Evolutionary conservation across 2,888 invertebrate species (phyloP), one percentile per base, ranked within the genome.

Genomic region (Bibio marci): DNA sequence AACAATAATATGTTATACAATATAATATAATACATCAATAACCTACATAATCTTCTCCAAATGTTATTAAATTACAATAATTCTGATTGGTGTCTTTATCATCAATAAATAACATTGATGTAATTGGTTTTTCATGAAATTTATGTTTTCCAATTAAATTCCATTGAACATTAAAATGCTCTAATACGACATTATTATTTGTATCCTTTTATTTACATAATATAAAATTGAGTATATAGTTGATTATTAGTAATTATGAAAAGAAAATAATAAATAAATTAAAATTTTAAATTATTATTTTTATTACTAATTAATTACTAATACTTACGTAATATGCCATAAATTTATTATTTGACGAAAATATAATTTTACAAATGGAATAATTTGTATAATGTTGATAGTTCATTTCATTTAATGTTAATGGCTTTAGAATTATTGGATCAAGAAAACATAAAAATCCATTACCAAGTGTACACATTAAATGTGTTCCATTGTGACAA

Each of bases 391-490:
- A 8, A 6, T 8, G 22, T 22, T 22, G 22, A 22, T 22, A 22
- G 8, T 22, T 4, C 5, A 4, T 6, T 22, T 22, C 22, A 22
- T 6, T 22, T 22, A 8, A 8, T 8, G 22, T 4, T 22, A 22
- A 22, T 45, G 69, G 63, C 15, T 62, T 60, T 27, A 75, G 50
- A 2, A 70, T 63, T n/a, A 65, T 57, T 0, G 75, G 70, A 49
- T 76, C 68, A 27, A 77, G 50, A 46, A 76, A 65, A 58, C 73
- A 58, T 19, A 78, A 38, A 41, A 65, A 60, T 1, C 78, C 77
- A 34, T 68, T 71, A 41, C 64, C 62, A 45, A 70, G 51, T 0
- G 74, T 76, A 47, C 73, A 70, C 1, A 66, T 68, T 15, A 78
- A 57, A 51, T 69, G 67, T 25, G 67, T 47, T 31, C 70, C 73